Evolutionary conservation across 1,140 invertebrate species (phyloP).

Genomic region (Cataglyphis hispanica): DNA sequence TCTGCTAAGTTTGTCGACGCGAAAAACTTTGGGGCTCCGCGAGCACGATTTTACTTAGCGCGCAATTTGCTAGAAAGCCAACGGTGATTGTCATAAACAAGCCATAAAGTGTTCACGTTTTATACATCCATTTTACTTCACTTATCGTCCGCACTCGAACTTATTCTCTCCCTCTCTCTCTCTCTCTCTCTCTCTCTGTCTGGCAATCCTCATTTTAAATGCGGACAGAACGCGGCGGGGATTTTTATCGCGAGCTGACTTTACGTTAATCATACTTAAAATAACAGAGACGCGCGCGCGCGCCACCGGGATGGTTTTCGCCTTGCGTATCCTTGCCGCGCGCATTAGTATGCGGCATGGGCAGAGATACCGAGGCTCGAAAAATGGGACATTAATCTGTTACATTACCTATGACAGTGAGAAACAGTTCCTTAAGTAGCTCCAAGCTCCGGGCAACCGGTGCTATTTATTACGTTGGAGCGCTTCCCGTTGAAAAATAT

Average conservation of each 20-base stretch:
- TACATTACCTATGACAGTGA: constrained; percentile 76
- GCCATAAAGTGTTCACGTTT: constrained; percentile 59
- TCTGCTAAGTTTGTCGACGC: constrained; percentile 12
- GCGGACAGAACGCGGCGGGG: constrained; percentile 7
- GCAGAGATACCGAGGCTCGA: constrained; percentile 73
- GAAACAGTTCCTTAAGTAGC: constrained; percentile 75
- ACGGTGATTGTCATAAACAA: constrained; percentile 55
- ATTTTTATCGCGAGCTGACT: constrained; percentile 61
- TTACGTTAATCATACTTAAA: constrained; percentile 71
- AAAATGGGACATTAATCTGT: constrained; percentile 78
- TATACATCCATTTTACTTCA: constrained; percentile 59
- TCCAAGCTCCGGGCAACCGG: constrained; percentile 69
- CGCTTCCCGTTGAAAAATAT: constrained; percentile 68
- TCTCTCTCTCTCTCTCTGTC: constrained; percentile 31
- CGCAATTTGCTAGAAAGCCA: constrained; percentile 49
- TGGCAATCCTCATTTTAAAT: constrained; percentile 18
- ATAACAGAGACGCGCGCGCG: constrained; percentile 43
- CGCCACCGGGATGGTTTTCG: constrained; percentile 57
- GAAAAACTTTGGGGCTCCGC: constrained; percentile 9
- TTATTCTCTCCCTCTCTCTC: constrained; percentile 48
- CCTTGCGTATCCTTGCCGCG: constrained; percentile 58
- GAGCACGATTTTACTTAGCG: constrained; percentile 37
- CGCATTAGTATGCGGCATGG: constrained; percentile 73
- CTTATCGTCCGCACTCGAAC: constrained; percentile 38
- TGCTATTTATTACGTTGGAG: constrained; percentile 70